A percentile compares a stretch with the other conserved stretches of the same genome.
Conservation (phyloP, 2,797 vertebrate species). For the Rhadinocentrus ornatus region DNA sequence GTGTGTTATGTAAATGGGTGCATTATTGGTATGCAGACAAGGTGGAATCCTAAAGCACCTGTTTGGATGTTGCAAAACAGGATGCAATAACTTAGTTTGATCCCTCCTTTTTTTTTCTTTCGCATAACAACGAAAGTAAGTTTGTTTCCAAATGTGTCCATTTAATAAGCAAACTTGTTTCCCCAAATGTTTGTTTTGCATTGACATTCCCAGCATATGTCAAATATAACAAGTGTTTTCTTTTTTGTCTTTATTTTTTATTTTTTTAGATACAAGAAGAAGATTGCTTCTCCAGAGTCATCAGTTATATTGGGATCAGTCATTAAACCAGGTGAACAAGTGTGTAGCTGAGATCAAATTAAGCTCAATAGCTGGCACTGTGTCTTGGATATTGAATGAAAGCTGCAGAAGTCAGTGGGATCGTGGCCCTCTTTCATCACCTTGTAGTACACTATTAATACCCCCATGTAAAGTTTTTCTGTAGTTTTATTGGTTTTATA, state of each 20-base stretch:
- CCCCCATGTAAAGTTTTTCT: no score
- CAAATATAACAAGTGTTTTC: neutral
- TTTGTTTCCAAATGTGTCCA: conserved; percentile 11
- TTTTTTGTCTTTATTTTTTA: neutral
- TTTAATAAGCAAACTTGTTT: neutral
- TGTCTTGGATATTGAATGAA: neutral
- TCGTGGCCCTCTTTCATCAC: neutral
- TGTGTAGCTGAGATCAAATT: neutral
- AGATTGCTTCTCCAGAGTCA: neutral
- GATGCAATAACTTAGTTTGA: conserved; percentile 7
- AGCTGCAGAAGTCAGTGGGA: neutral
- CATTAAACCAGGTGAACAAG: neutral
- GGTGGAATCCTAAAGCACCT: conserved; percentile 50
- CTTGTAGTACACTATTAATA: no score
- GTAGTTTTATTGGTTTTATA: no score
- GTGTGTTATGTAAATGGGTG: conserved; percentile 25
- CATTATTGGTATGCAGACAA: conserved; percentile 26
- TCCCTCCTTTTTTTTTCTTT: conserved; percentile 20
- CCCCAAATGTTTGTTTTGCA: neutral
- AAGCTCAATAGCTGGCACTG: neutral
- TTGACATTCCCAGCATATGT: neutral
- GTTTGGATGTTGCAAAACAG: conserved; percentile 23
- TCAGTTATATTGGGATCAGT: neutral
- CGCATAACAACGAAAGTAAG: neutral
- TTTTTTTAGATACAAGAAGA: conserved; percentile 13